A percentile compares a stretch with the other conserved stretches of the same genome.
Evolutionary conservation across 2,797 vertebrate species (phyloP).

Genomic region (Neosilurus hyrtlii): DNA sequence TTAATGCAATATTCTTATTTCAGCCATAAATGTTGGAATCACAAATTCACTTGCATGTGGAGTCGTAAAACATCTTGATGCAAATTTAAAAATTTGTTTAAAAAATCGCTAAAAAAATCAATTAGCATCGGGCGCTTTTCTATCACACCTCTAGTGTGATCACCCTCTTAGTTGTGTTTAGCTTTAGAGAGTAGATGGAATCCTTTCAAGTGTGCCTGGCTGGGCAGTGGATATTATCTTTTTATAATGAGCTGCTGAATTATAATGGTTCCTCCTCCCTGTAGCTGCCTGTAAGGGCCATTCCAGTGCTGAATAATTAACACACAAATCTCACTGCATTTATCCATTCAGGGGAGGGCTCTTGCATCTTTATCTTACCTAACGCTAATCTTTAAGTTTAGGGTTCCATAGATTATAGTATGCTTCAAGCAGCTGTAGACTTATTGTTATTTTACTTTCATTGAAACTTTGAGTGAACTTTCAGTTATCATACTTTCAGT

Average conservation of each 20-base stretch:
- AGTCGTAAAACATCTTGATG: too few relatives aligned
- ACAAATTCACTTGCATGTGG: too few relatives aligned
- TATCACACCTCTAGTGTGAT: too few relatives aligned
- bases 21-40: too few relatives aligned
- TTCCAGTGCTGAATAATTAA: slow-evolving; percentile 43
- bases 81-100: too few relatives aligned
- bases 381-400: background rate
- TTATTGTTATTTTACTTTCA: background rate
- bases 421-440: background rate
- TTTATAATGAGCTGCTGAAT: slow-evolving; percentile 46
- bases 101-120: too few relatives aligned
- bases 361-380: slow-evolving; percentile 21
- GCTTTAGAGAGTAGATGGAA: slow-evolving; percentile 19
- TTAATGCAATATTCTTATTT: too few relatives aligned
- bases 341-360: slow-evolving; percentile 30
- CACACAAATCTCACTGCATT: slow-evolving; percentile 15
- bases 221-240: slow-evolving; percentile 25
- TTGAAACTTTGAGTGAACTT: too few relatives aligned
- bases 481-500: background rate
- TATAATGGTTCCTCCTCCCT: slow-evolving; percentile 44
- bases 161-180: slow-evolving; percentile 11
- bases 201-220: slow-evolving; percentile 17
- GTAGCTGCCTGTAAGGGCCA: slow-evolving; percentile 39
- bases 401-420: background rate
- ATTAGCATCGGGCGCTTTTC: too few relatives aligned